phyloP scores from a whole-genome alignment of 2,888 invertebrate genomes.

The Empis livida region DNA sequence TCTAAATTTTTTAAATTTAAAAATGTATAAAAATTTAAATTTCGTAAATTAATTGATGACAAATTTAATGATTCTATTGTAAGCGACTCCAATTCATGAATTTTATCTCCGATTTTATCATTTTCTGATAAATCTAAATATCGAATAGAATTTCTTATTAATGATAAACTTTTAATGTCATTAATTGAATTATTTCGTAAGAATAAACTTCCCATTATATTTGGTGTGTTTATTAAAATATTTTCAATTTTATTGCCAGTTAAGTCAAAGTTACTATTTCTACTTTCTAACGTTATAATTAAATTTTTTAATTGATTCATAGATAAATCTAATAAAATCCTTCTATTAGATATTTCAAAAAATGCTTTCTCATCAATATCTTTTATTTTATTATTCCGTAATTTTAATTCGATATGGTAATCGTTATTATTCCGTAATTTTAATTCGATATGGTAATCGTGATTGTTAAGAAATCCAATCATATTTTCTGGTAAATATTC shows the following conservation, averaged over 20 bases:
- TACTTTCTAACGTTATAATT: too few species aligned
- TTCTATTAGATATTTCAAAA: too few species aligned
- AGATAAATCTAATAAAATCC: neutral
- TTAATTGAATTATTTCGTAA: too few species aligned
- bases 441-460: too few species aligned
- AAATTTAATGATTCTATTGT: neutral
- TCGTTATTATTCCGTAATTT: neutral
- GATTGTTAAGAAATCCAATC: neutral
- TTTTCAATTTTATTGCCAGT: neutral
- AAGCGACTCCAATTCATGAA: neutral
- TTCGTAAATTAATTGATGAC: neutral
- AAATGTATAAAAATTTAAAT: neutral
- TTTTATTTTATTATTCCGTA: neutral
- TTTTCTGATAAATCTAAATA: too few species aligned
- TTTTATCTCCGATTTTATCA: neutral
- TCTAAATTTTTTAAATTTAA: neutral
- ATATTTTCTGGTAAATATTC: neutral
- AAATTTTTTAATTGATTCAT: neutral
- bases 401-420: neutral
- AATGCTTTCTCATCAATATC: neutral
- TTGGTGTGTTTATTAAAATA: neutral
- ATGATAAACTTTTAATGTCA: neutral
- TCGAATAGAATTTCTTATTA: too few species aligned
- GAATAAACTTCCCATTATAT: too few species aligned
- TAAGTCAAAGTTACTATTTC: too few species aligned